Conservation (phyloP, 2,113 vertebrate genomes). For the Perca fluviatilis region DNA sequence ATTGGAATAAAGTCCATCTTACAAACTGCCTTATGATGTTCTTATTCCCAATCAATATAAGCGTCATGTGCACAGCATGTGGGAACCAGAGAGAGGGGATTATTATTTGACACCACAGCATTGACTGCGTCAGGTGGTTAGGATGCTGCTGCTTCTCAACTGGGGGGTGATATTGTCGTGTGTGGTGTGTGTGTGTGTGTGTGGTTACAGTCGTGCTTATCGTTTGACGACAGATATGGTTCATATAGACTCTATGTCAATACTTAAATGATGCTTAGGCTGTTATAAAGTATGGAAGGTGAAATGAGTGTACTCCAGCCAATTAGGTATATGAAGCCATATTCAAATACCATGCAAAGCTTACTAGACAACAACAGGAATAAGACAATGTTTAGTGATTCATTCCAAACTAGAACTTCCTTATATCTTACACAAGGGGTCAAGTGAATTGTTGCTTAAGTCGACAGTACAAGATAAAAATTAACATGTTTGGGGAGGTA, state of each 20-base stretch:
- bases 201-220: background rate
- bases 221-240: background rate
- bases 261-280: background rate
- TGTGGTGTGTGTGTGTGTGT: background rate
- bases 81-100: slow-evolving; percentile 11
- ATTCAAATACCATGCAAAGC: background rate
- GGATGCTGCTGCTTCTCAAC: slow-evolving; percentile 1
- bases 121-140: slow-evolving; percentile 13
- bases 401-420: background rate
- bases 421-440: slow-evolving; percentile 11
- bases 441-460: slow-evolving; percentile 38
- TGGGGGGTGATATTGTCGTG: background rate
- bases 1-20: slow-evolving; percentile 14
- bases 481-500: slow-evolving; percentile 37
- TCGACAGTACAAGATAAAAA: slow-evolving; percentile 8
- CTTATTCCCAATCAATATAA: slow-evolving; percentile 26
- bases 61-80: slow-evolving; percentile 3
- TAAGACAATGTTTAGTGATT: slow-evolving; percentile 15
- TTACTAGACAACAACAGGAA: slow-evolving; percentile 3
- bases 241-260: background rate
- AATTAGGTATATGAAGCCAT: background rate
- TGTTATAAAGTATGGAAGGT: background rate
- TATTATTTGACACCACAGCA: slow-evolving; percentile 28
- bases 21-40: slow-evolving; percentile 21
- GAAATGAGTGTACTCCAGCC: too few relatives aligned